Percentiles rank a stretch among this genome's conserved stretches.
These are phyloP conservation scores for Drosophila arawakana DNA, from an alignment of 1,140 invertebrate genomes.

Conservation along the genomic window DNA sequence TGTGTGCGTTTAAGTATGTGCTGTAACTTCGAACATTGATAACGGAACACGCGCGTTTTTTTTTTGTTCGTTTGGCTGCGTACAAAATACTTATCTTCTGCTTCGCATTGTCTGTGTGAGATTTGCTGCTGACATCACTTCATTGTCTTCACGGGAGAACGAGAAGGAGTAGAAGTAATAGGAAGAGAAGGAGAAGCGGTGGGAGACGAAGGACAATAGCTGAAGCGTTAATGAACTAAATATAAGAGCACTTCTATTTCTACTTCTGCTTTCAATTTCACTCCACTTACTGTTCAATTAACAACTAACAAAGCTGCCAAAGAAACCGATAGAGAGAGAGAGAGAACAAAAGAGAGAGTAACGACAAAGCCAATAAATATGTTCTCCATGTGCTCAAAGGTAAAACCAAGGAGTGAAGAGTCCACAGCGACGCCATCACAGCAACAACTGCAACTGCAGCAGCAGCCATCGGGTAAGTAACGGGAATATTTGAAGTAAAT, in stretches of 20 bases:
- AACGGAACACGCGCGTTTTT: conserved; percentile 49
- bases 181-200: neutral
- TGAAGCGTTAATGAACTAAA: conserved; percentile 38
- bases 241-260: conserved; percentile 22
- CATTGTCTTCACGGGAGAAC: conserved; percentile 19
- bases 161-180: neutral
- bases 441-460: conserved; percentile 67
- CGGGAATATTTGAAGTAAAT: neutral
- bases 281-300: conserved; percentile 60
- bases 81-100: conserved; percentile 2
- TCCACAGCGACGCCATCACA: conserved; percentile 52
- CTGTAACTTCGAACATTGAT: conserved; percentile 30
- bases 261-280: conserved; percentile 28
- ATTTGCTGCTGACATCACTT: conserved; percentile 68
- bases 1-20: conserved; percentile 13
- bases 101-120: conserved; percentile 9
- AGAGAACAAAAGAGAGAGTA: conserved; percentile 6
- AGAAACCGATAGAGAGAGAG: neutral
- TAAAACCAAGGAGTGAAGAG: conserved; percentile 69
- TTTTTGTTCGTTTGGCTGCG: neutral
- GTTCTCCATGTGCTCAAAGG: conserved; percentile 84
- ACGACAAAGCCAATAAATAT: conserved; percentile 49
- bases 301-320: conserved; percentile 65
- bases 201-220: neutral
- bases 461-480: conserved; percentile 75